Conservation (phyloP, 2,113 vertebrate genomes). For the Phalacrocorax pelagicus region DNA sequence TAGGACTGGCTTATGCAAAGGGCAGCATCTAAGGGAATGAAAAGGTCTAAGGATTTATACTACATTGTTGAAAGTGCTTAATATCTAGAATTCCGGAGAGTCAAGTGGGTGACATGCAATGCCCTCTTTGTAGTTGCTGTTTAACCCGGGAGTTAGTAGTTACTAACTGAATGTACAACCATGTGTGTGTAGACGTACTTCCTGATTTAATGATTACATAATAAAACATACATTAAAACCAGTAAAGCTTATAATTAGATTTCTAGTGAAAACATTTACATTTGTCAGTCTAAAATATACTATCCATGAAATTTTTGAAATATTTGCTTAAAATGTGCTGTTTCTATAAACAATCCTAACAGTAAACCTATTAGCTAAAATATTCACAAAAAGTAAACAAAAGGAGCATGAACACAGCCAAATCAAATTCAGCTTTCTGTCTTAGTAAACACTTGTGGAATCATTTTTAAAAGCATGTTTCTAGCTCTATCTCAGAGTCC, state of each 20-base stretch:
- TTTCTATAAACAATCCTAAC: background rate
- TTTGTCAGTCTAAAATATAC: background rate
- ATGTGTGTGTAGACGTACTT: background rate
- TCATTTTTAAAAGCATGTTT: background rate
- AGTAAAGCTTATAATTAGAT: background rate
- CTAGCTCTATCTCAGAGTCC: background rate
- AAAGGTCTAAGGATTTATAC: background rate
- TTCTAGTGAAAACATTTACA: background rate
- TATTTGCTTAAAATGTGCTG: background rate
- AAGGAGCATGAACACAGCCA: background rate
- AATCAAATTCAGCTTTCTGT: slow-evolving; percentile 2
- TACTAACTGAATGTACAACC: background rate
- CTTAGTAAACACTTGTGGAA: background rate
- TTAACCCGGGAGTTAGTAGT: background rate
- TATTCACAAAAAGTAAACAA: slow-evolving; percentile 16
- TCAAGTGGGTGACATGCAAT: background rate
- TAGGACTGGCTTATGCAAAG: background rate
- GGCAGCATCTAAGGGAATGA: background rate
- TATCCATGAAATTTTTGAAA: background rate
- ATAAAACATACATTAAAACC: background rate
- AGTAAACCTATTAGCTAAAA: slow-evolving; percentile 15
- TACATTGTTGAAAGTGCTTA: background rate
- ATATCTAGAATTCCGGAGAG: background rate
- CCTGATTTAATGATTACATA: background rate
- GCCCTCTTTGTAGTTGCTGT: background rate